phyloP scores from a whole-genome alignment of 2,888 invertebrate genomes.

The Catocala fraxini region DNA sequence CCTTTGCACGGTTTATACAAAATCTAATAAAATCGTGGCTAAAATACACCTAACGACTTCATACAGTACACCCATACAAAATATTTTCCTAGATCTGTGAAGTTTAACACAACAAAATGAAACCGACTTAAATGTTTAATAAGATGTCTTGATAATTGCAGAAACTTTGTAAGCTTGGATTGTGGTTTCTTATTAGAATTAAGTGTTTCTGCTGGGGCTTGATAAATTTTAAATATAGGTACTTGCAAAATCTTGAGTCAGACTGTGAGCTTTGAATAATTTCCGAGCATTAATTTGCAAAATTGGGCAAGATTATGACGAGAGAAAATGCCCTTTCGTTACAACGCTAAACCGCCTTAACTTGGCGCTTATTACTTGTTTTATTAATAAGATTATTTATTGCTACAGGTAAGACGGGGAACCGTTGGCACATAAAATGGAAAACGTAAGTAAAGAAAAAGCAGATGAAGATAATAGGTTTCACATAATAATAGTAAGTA shows the following conservation, averaged over 20 bases:
- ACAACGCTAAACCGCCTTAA: constrained; percentile 5
- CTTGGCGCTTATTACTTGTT: constrained; percentile 1
- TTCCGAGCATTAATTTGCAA: constrained; percentile 37
- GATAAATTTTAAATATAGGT: constrained; percentile 42
- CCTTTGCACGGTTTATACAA: constrained; percentile 20
- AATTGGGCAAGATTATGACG: constrained; percentile 26
- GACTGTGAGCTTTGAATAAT: constrained; percentile 44
- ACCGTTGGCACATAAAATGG: constrained; percentile 2
- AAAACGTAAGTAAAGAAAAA: constrained; percentile 32
- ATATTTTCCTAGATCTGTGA: constrained; percentile 37
- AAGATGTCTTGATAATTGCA: constrained; percentile 53
- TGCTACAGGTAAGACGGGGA: constrained; percentile 41
- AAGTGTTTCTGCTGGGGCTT: constrained; percentile 37
- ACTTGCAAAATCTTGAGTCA: constrained; percentile 34
- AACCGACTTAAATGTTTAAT: constrained; percentile 48
- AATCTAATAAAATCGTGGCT: constrained; percentile 31
- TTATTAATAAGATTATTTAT: constrained; percentile 12
- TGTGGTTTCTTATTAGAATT: constrained; percentile 49
- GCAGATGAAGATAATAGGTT: not conserved
- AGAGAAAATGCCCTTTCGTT: constrained; percentile 15
- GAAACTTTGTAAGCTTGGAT: constrained; percentile 51
- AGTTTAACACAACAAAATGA: constrained; percentile 44
- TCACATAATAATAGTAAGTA: not conserved
- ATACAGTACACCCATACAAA: constrained; percentile 22
- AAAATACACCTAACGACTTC: constrained; percentile 31